A percentile compares a stretch with the other conserved stretches of the same genome.
These are phyloP conservation scores for Hetaerina titia DNA, from an alignment of 2,888 invertebrate species.

Conservation along the genomic window DNA sequence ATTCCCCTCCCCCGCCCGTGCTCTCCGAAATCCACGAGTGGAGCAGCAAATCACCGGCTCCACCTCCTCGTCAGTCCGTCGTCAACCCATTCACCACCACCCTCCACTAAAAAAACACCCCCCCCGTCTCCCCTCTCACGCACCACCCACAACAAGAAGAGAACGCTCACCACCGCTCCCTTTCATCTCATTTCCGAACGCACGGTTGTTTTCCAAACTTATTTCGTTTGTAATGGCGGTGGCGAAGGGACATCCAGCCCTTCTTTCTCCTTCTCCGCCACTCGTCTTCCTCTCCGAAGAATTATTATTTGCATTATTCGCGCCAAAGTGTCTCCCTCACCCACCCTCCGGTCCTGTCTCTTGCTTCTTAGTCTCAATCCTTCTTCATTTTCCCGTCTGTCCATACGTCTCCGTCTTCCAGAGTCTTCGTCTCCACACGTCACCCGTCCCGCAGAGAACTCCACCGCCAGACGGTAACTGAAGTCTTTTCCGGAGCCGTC, in stretches of 20 bases:
- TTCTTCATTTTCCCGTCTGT: no score
- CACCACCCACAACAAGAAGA: not conserved
- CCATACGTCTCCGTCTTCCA: no score
- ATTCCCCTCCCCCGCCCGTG: not conserved
- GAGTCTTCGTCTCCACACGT: no score
- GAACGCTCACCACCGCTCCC: not conserved
- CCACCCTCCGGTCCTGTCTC: no score
- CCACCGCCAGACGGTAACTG: no score
- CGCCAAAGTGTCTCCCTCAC: no score
- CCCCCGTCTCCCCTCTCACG: not conserved
- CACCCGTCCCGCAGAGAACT: no score
- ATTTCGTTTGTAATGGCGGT: not conserved
- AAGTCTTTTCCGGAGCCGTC: no score
- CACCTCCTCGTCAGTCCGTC: not conserved
- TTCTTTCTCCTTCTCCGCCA: not conserved
- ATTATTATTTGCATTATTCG: not conserved
- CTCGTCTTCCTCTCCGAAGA: not conserved
- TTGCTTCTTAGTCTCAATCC: no score
- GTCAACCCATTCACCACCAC: not conserved
- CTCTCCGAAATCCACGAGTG: not conserved
- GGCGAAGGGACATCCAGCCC: not conserved
- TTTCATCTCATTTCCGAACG: conserved; percentile 11
- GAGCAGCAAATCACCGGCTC: not conserved
- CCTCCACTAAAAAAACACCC: not conserved
- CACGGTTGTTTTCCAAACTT: conserved; percentile 7